Evolutionary conservation across 2,888 invertebrate species (phyloP).

Genomic region (Lamproptera curius): DNA sequence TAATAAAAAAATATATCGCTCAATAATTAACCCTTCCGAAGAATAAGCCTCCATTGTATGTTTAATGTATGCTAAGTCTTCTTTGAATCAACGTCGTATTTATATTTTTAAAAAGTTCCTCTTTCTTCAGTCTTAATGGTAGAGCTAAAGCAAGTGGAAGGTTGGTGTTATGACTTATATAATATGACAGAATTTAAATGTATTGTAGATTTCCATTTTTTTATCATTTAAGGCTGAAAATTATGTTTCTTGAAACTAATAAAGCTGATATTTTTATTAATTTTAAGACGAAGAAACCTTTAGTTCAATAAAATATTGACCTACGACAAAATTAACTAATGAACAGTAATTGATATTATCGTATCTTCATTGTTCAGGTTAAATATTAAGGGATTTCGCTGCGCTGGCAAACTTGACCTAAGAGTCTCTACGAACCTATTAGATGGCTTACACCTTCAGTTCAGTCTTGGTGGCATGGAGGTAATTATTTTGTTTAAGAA

Average conservation of each 20-base stretch:
- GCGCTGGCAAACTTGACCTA: slow-evolving; percentile 35
- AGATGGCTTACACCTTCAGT: slow-evolving; percentile 32
- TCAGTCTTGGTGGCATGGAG: slow-evolving; percentile 38
- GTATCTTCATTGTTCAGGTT: slow-evolving; percentile 32
- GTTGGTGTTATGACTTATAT: slow-evolving; percentile 23
- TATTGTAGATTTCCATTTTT: not conserved
- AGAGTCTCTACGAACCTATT: slow-evolving; percentile 40
- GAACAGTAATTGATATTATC: too few species aligned
- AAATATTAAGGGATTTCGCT: slow-evolving; percentile 31
- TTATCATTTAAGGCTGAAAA: too few species aligned
- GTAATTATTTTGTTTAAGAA: too few species aligned
- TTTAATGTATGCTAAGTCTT: not conserved
- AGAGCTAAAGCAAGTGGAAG: slow-evolving; percentile 23
- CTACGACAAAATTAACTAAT: too few species aligned
- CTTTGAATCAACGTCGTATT: not conserved
- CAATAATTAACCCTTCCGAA: not conserved
- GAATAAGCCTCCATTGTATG: not conserved
- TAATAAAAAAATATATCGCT: too few species aligned
- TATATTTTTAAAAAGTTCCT: slow-evolving; percentile 21
- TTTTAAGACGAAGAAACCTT: not conserved
- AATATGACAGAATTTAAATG: not conserved
- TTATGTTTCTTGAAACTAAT: too few species aligned
- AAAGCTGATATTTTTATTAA: too few species aligned
- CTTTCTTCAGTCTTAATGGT: slow-evolving; percentile 23
- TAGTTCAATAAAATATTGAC: not conserved